Base-by-base conservation (phyloP, 2,113 vertebrate genomes). In the Alosa alosa region DNA sequence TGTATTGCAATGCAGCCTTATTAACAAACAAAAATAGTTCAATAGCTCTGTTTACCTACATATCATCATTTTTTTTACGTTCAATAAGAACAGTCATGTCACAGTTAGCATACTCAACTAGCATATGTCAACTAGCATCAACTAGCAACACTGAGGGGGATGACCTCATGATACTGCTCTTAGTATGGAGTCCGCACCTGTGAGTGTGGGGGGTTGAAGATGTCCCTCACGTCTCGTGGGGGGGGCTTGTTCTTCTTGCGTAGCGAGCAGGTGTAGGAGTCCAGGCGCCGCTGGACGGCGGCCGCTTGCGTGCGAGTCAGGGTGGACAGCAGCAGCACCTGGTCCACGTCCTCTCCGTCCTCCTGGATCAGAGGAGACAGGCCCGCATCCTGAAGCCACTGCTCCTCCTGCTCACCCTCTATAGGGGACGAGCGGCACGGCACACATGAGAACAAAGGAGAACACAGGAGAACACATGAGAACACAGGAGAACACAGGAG, bases 331-430 rank as follows among this genome's bases (percentile, higher is more conserved):
- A 98, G 93, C 68, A 95, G 88, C 0, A 91, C 90, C 0, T 96
- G 95, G 84, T 96, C 96, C 0, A 92, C 92, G n/a, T 96, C 95
- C 0, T 92, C 92, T 0, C 85, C 89, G 0, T 86, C 82, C 44
- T 96, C 96, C 2, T 93, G 93, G 0, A 97, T 95, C n/a, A 99
- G 96, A 47, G 93, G 93, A 0, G 95, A 95, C 44, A 97, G 93
- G 10, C 97, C 97, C 0, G 96, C 94, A 0, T 97, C 97, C 78
- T 95, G 96, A 45, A 98, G 93, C 97, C 97, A 97, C 91, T 96
- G 95, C 0, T 95, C 96, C 85, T 98, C 95, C 4, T 96, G 94
- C 64, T 97, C 97, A 0, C 96, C 96, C 46, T 97, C 96, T 97
- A 92, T 20, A 0, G 68, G 0, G 81, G 31, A 87, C 81, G 55